Evolutionary conservation across 2,888 invertebrate genomes (phyloP).

Genomic region (Creontiades dilutus): DNA sequence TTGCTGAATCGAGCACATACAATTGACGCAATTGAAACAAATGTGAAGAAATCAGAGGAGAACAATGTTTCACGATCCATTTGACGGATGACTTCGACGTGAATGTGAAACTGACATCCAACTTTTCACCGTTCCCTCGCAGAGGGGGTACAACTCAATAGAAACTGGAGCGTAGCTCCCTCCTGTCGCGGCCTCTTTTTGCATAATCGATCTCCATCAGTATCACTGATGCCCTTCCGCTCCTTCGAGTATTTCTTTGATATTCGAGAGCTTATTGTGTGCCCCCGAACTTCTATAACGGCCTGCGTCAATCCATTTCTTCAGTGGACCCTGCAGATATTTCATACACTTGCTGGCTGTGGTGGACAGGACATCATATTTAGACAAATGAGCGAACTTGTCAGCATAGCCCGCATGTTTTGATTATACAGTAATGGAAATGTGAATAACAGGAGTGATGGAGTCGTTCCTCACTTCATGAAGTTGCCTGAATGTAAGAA

Average conservation of each 20-base stretch:
- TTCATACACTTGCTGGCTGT: too few species aligned
- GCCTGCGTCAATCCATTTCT: neutral
- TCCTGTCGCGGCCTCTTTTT: neutral
- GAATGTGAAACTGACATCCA: conserved; percentile 19
- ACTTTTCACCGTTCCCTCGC: conserved; percentile 4
- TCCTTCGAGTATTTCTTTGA: conserved; percentile 18
- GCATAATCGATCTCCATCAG: conserved; percentile 22
- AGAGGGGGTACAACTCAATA: conserved; percentile 16
- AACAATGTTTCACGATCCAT: conserved; percentile 10
- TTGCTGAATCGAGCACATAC: too few species aligned
- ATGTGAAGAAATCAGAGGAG: neutral
- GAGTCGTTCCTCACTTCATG: too few species aligned
- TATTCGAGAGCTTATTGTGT: neutral
- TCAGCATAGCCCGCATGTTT: too few species aligned
- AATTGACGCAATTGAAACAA: neutral
- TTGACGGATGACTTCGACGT: neutral
- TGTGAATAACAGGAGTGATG: too few species aligned
- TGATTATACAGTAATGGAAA: too few species aligned
- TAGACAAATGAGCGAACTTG: too few species aligned
- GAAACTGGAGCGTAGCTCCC: conserved; percentile 21
- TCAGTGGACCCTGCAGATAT: too few species aligned
- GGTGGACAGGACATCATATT: too few species aligned
- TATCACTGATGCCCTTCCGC: conserved; percentile 8
- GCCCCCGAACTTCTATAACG: neutral
- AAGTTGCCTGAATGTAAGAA: too few species aligned